Conservation (phyloP, 1,140 invertebrate genomes). For the Capitella teleta region DNA sequence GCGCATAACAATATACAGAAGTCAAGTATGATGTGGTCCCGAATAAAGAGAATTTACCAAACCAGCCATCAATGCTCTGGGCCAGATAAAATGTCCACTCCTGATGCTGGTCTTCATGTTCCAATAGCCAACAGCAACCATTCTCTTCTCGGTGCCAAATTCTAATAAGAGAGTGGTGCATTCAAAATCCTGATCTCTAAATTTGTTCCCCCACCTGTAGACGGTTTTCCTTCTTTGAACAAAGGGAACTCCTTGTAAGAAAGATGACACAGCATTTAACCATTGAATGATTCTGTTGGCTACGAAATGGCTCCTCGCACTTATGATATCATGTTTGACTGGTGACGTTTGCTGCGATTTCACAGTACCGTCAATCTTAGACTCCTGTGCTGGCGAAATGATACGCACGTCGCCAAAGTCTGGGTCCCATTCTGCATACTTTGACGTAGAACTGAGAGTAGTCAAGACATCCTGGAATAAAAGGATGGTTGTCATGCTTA, state of each 20-base stretch:
- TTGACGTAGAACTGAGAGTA: too few species aligned
- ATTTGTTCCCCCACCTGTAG: neutral
- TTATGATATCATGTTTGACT: neutral
- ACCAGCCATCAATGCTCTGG: conserved; percentile 30
- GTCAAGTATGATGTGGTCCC: neutral
- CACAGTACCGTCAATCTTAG: too few species aligned
- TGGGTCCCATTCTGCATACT: too few species aligned
- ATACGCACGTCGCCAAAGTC: too few species aligned
- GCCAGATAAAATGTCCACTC: conserved; percentile 26
- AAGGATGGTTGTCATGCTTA: too few species aligned
- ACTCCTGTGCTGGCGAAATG: too few species aligned
- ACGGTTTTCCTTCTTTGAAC: neutral
- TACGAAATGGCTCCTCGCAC: neutral
- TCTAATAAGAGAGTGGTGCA: too few species aligned
- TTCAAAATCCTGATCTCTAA: neutral
- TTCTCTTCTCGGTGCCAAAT: conserved; percentile 33
- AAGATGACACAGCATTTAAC: neutral
- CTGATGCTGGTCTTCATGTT: conserved; percentile 18
- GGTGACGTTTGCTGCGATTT: too few species aligned
- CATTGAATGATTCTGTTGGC: neutral
- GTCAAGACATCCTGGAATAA: too few species aligned
- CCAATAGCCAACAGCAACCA: conserved; percentile 32
- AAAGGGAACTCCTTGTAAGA: neutral
- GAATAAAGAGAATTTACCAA: neutral
- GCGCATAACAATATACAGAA: conserved; percentile 5